Evolutionary conservation across 2,888 invertebrate species (phyloP).

Genomic region (Clitarchus hookeri): DNA sequence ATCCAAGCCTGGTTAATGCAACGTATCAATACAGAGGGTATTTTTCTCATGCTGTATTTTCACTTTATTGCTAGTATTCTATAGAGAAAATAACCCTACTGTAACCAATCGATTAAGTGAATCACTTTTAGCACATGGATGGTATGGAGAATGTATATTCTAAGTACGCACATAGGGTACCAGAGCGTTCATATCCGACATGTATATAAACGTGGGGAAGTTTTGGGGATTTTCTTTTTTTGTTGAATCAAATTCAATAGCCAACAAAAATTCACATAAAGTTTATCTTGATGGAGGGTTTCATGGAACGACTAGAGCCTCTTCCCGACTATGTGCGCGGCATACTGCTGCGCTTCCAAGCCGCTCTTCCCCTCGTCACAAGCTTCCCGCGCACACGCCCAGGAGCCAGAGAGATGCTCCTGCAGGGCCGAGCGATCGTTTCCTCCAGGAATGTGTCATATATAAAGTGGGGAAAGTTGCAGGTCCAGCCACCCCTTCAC

Average conservation of each 20-base stretch:
- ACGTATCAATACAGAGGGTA: no score
- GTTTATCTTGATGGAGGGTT: background rate
- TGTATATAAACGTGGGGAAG: background rate
- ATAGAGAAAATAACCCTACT: no score
- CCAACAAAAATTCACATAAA: background rate
- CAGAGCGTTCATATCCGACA: background rate
- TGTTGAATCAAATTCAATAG: background rate
- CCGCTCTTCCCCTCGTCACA: background rate
- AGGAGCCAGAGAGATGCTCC: background rate
- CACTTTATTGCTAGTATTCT: no score
- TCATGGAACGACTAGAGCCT: background rate
- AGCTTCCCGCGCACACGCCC: background rate
- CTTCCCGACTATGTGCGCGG: background rate
- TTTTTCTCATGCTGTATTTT: no score
- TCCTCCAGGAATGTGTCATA: background rate
- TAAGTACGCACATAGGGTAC: background rate
- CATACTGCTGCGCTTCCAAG: background rate
- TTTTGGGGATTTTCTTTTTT: background rate
- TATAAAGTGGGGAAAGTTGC: background rate
- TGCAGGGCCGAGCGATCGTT: background rate
- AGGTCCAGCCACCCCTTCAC: background rate
- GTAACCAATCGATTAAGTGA: no score
- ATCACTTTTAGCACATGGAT: no score
- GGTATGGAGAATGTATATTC: no score
- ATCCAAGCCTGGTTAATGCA: no score